Evolutionary conservation across 2,113 vertebrate genomes (phyloP).

Genomic region (Merops nubicus): DNA sequence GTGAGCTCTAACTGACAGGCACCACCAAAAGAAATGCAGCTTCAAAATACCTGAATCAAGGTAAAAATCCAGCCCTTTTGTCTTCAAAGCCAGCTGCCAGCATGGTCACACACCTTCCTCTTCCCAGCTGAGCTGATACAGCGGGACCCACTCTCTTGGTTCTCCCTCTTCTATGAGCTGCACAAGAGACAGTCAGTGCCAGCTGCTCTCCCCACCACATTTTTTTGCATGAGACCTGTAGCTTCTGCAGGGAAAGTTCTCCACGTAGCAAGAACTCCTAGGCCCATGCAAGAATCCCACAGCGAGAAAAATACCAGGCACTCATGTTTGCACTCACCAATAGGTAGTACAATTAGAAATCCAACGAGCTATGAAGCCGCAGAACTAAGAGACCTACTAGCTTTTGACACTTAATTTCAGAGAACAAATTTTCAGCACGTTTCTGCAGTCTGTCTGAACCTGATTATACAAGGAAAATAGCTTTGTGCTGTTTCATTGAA

Average conservation of each 20-base stretch:
- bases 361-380: not conserved
- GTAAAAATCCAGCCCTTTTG: not conserved
- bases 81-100: not conserved
- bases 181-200: no score
- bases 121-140: not conserved
- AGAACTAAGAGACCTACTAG: not conserved
- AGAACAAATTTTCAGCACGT: not conserved
- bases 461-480: not conserved
- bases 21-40: not conserved
- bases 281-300: accelerated
- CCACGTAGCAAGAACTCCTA: not conserved
- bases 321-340: not conserved
- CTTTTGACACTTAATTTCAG: not conserved
- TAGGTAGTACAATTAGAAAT: not conserved
- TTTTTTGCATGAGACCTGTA: not conserved
- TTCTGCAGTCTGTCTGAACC: not conserved
- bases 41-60: not conserved
- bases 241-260: not conserved
- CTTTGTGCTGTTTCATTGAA: not conserved
- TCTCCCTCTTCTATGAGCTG: not conserved
- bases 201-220: accelerated
- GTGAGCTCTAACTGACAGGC: not conserved
- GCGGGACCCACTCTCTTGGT: not conserved
- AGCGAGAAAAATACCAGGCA: not conserved
- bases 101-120: no score